Evolutionary conservation across 2,888 invertebrate genomes (phyloP), one percentile per base, ranked within the genome.

Genomic region (Esperia sulphurella): DNA sequence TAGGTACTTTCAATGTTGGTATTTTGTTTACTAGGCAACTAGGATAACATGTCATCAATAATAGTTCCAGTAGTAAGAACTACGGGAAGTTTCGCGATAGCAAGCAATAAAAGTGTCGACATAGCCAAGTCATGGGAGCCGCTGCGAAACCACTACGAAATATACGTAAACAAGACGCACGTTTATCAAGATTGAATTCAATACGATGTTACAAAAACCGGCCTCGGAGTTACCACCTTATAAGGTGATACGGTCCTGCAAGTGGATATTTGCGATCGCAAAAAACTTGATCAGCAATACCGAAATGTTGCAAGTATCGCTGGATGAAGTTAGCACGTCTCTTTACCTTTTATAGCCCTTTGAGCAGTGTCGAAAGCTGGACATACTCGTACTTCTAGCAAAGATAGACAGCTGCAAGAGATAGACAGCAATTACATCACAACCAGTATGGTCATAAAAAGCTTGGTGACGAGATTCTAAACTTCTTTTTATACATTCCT

Each of bases 151-250:
- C 49, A 57, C 54, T 67, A 59, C 64, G 65, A 70, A 75, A 71
- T 71, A 68, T 71, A 77, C 76, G 75, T 75, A 78, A 82, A 79
- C 75, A 71, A 71, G 75, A 63, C 61, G 61, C 61, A 65, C 65
- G 63, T 69, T 78, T 79, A 79, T 78, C 78, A 75, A 79, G 83
- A 85, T 83, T 78, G 65, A 77, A 82, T 79, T 77, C 70, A 77
- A 76, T 64, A 70, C 66, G 74, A 77, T 71, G 71, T 58, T 67
- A 71, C 71, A 78, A 79, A 82, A 87, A 85, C 86, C 78, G 60
- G 85, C 70, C 69, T 56, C 57, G 58, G 63, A 69, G 58, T 62
- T 60, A 55, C 35, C 35, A 63, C 85, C 83, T 72, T 83, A 55
- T 79, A 81, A 50, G 79, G 83, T 54, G 59, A 68, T 71, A 75